Base-by-base conservation (phyloP, 2,797 vertebrate species). In the Bradypodion pumilum region DNA sequence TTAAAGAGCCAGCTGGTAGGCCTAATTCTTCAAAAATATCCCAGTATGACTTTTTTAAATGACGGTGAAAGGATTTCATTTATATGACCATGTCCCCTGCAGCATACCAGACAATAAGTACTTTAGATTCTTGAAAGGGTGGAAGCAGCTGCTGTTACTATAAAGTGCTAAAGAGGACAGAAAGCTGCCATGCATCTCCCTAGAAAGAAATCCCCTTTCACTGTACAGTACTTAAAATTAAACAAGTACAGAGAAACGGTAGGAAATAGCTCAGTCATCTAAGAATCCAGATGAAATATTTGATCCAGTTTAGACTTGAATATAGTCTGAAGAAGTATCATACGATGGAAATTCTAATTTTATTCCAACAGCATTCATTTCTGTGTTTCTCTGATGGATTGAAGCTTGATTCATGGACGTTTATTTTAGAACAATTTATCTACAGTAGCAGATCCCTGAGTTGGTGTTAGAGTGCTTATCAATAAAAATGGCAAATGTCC, bases 341-440 rank as follows among this genome's bases (percentile, higher is more conserved):
- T 72, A 87, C 89, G 83, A 86, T 62, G 29, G 68, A 87, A 0
- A 5, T 5, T 81, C 81, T 91, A 89, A 90, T 92, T 93, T 92
- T 90, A 91, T 81, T 85, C 78, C 84, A 72, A 85, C 74, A 3
- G 59, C 25, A 46, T 86, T 89, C 79, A 78, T 80, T 70, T 25
- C 60, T 73, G 69, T 60, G 74, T 25, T 52, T 62, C 72, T 74
- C 85, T 90, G 88, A 10, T 87, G 65, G 82, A 91, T 89, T 86
- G 81, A 49, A 32, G 80, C 87, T 89, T 91, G 84, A 88, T 1
- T 23, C 83, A 86, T 77, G 73, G 13, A 86, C 35, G 84, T 93
- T 91, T 86, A 89, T 92, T 91, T 89, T 74, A 83, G 74, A 68
- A 65, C 75, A 74, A 88, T 91, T 92, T 92, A 91, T 90, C 87